phyloP scores from a whole-genome alignment of 2,797 vertebrate species.

The Poliocrania exsul region DNA sequence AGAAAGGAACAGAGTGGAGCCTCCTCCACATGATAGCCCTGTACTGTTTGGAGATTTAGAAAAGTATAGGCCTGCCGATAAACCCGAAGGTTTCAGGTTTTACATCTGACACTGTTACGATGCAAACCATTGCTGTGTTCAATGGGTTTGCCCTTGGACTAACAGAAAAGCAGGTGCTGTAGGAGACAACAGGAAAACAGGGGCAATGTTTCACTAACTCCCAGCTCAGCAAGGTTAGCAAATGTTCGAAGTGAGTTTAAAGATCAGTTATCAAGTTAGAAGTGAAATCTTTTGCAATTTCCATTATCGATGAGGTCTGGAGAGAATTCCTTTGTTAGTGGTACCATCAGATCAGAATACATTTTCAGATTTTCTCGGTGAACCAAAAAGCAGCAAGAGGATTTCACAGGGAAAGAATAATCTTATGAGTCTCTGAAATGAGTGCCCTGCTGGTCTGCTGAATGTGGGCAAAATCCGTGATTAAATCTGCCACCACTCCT shows the following conservation, averaged over 20 bases:
- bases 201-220: background rate
- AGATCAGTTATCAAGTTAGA: background rate
- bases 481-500: background rate
- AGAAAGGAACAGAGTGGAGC: background rate
- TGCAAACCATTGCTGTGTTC: background rate
- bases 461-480: background rate
- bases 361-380: background rate
- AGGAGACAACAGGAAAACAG: background rate
- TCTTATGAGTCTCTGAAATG: background rate
- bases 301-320: background rate
- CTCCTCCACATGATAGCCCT: background rate
- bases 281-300: background rate
- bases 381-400: constrained; percentile 13
- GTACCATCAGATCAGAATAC: background rate
- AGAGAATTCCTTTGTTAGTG: background rate
- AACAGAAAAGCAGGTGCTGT: background rate
- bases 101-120: background rate
- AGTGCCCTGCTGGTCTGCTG: background rate
- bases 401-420: background rate
- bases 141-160: background rate
- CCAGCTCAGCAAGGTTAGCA: background rate
- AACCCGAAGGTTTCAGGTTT: background rate
- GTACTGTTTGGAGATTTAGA: background rate
- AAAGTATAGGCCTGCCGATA: background rate
- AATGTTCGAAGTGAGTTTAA: background rate